Conservation (phyloP, 2,113 vertebrate genomes). For the Zosterops borbonicus region DNA sequence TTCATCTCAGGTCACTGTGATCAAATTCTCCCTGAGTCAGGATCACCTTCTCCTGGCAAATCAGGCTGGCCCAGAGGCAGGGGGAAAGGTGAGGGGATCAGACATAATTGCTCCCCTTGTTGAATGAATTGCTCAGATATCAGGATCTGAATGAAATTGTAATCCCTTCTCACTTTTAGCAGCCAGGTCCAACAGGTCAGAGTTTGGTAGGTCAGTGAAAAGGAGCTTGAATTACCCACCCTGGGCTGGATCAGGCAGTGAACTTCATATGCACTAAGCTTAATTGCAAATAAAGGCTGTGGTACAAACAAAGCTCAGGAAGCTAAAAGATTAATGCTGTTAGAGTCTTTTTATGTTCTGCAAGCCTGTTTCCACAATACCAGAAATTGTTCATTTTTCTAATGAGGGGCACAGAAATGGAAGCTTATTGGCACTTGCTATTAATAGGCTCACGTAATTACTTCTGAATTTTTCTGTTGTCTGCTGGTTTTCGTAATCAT, state of each 20-base stretch:
- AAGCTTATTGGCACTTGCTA: neutral
- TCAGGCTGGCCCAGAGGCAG: neutral
- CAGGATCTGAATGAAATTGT: constrained; percentile 35
- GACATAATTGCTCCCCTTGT: constrained; percentile 36
- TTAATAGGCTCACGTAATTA: neutral
- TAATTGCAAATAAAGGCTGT: constrained; percentile 49
- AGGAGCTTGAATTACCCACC: constrained; percentile 34
- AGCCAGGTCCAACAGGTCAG: neutral
- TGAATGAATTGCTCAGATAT: constrained; percentile 54
- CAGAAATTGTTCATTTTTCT: neutral
- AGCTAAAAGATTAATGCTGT: constrained; percentile 20
- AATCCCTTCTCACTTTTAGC: constrained; percentile 46
- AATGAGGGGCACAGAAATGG: neutral
- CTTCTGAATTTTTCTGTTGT: neutral
- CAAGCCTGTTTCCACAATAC: neutral
- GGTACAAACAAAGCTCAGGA: neutral
- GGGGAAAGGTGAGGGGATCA: constrained; percentile 55
- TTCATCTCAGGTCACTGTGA: neutral
- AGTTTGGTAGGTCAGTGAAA: constrained; percentile 38
- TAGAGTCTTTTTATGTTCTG: neutral
- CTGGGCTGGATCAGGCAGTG: neutral
- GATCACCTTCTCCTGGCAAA: neutral
- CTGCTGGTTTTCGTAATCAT: neutral
- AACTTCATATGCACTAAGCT: constrained; percentile 34
- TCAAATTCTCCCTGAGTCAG: neutral